phyloP scores from a whole-genome alignment of 2,888 invertebrate genomes.

The Brachyptera risi region DNA sequence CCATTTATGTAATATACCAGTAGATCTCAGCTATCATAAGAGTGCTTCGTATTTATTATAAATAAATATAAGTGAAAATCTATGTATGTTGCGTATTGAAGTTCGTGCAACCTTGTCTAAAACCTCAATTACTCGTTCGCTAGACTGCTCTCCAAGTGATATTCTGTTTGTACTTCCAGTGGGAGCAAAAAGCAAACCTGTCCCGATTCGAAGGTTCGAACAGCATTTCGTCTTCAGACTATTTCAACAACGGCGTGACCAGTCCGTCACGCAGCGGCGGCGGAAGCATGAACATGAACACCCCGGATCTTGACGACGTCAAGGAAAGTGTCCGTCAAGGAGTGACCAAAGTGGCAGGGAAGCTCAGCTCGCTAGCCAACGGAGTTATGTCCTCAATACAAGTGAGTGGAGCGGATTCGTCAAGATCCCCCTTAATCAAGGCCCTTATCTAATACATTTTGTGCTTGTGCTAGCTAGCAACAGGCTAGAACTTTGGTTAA shows the following conservation, averaged over 20 bases:
- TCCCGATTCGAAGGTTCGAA: constrained; percentile 87
- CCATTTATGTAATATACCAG: no score
- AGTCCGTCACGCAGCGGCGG: constrained; percentile 34
- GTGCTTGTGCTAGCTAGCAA: no score
- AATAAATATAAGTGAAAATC: no score
- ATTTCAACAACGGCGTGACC: constrained; percentile 66
- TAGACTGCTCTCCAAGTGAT: no score
- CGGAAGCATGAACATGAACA: constrained; percentile 38
- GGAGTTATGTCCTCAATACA: constrained; percentile 92
- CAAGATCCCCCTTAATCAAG: no score
- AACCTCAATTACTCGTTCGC: no score
- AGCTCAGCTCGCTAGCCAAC: constrained; percentile 88
- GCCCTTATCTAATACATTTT: no score
- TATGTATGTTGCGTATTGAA: no score
- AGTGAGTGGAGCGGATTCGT: constrained; percentile 50
- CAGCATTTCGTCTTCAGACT: constrained; percentile 95
- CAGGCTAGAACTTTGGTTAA: neutral
- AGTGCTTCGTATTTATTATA: no score
- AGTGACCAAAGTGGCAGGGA: constrained; percentile 96
- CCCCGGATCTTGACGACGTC: constrained; percentile 87
- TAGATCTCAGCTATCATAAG: no score
- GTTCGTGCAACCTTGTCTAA: no score
- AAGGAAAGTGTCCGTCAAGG: constrained; percentile 96
- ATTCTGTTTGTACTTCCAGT: no score
- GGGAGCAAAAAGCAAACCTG: constrained; percentile 54